Conservation (phyloP, 2,797 vertebrate genomes). For the Phylloscopus collybita region DNA sequence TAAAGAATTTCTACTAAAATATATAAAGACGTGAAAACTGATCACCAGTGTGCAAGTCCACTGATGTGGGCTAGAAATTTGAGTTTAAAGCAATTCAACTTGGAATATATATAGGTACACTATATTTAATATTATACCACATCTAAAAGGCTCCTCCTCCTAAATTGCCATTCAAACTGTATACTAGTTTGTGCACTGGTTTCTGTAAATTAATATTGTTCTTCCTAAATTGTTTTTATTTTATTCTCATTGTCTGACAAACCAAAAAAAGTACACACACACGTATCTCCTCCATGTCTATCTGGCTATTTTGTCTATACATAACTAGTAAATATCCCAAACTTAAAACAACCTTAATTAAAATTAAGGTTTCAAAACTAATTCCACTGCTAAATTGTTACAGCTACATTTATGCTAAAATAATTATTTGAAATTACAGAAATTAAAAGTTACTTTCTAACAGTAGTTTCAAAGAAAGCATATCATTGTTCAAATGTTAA, state of each 20-base stretch:
- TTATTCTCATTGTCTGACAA: not conserved
- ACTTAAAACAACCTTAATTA: not conserved
- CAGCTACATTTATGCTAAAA: not conserved
- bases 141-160: not conserved
- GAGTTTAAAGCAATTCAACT: not conserved
- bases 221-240: not conserved
- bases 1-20: not conserved
- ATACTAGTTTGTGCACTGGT: not conserved
- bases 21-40: not conserved
- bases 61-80: not conserved
- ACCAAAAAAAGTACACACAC: not conserved
- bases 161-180: not conserved
- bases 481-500: not conserved
- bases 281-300: not conserved
- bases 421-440: not conserved
- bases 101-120: not conserved
- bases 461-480: not conserved
- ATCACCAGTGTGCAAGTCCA: not conserved
- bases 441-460: not conserved
- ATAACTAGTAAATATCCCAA: not conserved
- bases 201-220: not conserved
- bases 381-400: not conserved
- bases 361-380: not conserved
- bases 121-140: not conserved
- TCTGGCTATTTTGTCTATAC: not conserved